These are phyloP conservation scores for Myotis myotis DNA, from an alignment of 2,797 vertebrate genomes.

Conservation along the genomic window DNA sequence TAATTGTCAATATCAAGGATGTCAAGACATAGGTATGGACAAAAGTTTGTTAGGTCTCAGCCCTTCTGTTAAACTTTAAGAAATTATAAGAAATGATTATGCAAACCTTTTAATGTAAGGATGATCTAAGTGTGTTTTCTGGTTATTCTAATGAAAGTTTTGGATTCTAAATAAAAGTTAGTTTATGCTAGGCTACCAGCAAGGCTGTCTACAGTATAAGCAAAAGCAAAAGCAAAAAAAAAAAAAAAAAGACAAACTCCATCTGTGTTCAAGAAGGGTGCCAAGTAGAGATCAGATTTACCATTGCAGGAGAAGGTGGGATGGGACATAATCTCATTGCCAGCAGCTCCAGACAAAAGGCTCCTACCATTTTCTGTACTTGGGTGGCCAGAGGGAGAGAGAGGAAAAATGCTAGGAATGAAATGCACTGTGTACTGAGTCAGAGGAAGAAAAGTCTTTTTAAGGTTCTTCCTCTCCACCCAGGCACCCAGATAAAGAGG, in stretches of 20 bases:
- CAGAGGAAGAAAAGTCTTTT: neutral
- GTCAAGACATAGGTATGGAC: neutral
- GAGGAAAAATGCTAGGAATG: neutral
- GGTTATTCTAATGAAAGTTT: neutral
- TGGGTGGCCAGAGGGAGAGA: neutral
- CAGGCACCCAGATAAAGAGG: neutral
- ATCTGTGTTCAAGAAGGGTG: neutral
- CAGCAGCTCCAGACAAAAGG: neutral
- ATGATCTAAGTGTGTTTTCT: neutral
- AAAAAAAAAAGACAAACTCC: rapidly evolving
- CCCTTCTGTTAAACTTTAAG: neutral
- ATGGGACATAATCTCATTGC: neutral
- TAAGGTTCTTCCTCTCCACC: neutral
- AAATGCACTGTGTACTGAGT: neutral
- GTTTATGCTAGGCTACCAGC: neutral
- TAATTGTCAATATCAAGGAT: neutral
- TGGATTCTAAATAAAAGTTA: neutral
- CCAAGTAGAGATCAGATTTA: neutral
- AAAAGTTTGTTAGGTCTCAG: neutral
- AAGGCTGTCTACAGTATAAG: neutral
- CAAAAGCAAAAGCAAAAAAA: neutral
- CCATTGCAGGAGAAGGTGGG: neutral
- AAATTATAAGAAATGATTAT: neutral
- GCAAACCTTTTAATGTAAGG: neutral
- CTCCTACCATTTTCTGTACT: neutral